Conservation (phyloP, 2,888 invertebrate species). For the Cordilura impudica region DNA sequence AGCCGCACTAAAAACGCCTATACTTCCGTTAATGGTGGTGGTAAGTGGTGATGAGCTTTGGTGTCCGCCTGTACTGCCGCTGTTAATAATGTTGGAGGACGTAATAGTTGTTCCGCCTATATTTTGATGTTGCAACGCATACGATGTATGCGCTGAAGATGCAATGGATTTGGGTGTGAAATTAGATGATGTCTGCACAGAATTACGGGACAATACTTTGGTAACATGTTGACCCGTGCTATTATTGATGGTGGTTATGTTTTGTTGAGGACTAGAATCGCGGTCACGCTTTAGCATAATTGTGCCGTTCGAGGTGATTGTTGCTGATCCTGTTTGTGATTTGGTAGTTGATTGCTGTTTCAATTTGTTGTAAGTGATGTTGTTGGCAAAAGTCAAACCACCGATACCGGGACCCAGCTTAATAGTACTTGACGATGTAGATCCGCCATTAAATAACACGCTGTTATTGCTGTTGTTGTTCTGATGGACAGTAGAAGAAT, state of each 20-base stretch:
- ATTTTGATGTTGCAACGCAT: constrained; percentile 52
- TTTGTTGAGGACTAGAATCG: constrained; percentile 73
- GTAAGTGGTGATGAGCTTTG: constrained; percentile 27
- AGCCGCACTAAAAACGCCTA: constrained; percentile 63
- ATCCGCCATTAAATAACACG: constrained; percentile 60
- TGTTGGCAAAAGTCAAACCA: constrained; percentile 77
- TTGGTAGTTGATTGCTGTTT: constrained; percentile 73
- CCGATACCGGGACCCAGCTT: constrained; percentile 77
- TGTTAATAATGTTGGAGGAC: background rate
- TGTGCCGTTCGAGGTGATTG: constrained; percentile 69
- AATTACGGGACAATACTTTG: constrained; percentile 70
- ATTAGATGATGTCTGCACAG: constrained; percentile 62
- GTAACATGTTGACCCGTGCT: constrained; percentile 60
- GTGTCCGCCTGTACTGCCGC: constrained; percentile 64
- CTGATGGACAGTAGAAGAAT: constrained; percentile 16
- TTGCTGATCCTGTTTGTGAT: constrained; percentile 66
- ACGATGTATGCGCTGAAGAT: constrained; percentile 68
- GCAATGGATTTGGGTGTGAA: constrained; percentile 75
- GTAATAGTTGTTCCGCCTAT: constrained; percentile 43
- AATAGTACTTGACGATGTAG: constrained; percentile 73
- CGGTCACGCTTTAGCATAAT: constrained; percentile 74
- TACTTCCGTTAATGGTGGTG: constrained; percentile 54
- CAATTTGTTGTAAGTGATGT: constrained; percentile 76
- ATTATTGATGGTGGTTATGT: constrained; percentile 67
- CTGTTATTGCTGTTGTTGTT: constrained; percentile 30